Percentiles rank a stretch among this genome's conserved stretches.
These are phyloP conservation scores for Copidosoma aretas DNA, from an alignment of 2,888 invertebrate genomes.

Conservation along the genomic window DNA sequence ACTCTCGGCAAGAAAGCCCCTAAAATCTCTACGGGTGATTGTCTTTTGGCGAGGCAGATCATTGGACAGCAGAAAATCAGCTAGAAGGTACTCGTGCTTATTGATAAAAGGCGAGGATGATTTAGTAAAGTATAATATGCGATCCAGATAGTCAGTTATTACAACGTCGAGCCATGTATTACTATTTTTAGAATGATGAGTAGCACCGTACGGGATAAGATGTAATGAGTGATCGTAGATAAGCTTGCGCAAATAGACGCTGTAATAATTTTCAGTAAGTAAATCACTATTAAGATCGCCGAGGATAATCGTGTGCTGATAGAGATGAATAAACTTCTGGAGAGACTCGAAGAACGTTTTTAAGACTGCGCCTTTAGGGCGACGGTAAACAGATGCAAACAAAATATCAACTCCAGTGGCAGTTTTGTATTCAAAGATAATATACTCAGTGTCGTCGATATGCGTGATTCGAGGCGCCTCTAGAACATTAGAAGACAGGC, in stretches of 20 bases:
- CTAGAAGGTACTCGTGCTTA: not conserved
- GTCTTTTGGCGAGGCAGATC: too few relatives aligned
- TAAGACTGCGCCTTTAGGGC: not conserved
- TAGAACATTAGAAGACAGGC: not conserved
- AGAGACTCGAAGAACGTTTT: not conserved
- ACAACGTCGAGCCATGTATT: constrained; percentile 1
- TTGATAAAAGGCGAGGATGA: not conserved
- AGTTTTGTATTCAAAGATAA: not conserved
- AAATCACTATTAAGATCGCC: not conserved
- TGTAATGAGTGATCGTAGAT: not conserved
- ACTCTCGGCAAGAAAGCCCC: too few relatives aligned
- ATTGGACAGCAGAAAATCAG: too few relatives aligned
- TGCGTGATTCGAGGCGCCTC: not conserved
- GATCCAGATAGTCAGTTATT: not conserved
- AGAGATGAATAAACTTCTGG: not conserved
- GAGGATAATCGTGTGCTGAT: not conserved
- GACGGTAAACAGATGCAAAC: not conserved
- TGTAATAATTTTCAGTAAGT: not conserved
- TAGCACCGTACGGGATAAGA: not conserved
- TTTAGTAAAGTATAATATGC: not conserved
- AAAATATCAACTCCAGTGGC: not conserved
- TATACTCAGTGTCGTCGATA: not conserved
- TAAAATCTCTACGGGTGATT: too few relatives aligned
- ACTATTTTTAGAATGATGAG: not conserved
- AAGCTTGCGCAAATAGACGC: not conserved